These are phyloP conservation scores for Corythornis leucogaster DNA, from an alignment of 2,797 vertebrate species.

Conservation along the genomic window DNA sequence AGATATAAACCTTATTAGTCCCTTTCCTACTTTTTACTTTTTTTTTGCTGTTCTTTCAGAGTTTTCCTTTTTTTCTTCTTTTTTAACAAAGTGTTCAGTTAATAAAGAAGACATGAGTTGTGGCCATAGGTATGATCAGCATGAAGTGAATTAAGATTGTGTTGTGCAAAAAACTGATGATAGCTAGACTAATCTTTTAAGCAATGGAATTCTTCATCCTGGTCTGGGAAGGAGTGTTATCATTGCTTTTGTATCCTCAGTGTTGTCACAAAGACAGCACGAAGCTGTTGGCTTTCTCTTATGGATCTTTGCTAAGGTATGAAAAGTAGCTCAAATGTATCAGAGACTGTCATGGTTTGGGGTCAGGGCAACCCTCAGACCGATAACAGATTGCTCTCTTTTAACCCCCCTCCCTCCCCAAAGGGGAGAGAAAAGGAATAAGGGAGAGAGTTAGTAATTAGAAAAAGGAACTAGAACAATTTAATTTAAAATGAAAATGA, in stretches of 20 bases:
- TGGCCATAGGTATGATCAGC: background rate
- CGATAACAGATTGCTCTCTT: too few relatives aligned
- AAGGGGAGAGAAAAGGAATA: too few relatives aligned
- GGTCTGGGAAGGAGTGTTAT: background rate
- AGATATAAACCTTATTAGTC: conserved; percentile 28
- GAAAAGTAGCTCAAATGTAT: background rate
- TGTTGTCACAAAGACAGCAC: background rate
- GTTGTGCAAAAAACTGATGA: background rate
- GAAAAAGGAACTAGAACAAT: too few relatives aligned
- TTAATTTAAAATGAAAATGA: too few relatives aligned
- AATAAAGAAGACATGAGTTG: background rate
- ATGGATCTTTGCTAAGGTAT: background rate
- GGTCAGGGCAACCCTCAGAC: too few relatives aligned
- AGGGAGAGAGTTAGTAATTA: too few relatives aligned
- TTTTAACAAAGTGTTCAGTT: background rate
- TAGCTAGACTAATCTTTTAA: background rate
- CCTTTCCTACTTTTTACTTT: background rate
- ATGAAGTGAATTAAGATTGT: background rate
- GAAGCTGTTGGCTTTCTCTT: background rate
- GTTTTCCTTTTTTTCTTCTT: too few relatives aligned
- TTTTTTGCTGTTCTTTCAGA: background rate
- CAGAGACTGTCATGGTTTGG: too few relatives aligned
- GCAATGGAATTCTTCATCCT: background rate
- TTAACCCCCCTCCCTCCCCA: too few relatives aligned
- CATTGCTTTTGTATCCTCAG: background rate